Conservation (phyloP, 2,888 invertebrate genomes). For the Corythucha ciliata region DNA sequence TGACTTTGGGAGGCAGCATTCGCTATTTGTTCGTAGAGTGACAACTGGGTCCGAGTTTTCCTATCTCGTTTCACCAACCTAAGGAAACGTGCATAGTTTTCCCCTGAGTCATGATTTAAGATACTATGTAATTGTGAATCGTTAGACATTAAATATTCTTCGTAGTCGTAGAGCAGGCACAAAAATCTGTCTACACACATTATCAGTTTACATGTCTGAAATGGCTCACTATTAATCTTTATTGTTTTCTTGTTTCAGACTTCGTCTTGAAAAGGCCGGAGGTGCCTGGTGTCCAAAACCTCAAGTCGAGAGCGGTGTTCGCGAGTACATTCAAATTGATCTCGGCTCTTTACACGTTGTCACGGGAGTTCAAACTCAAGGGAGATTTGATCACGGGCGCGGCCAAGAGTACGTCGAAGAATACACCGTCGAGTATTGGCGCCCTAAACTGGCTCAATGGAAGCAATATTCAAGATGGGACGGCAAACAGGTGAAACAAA, state of each 20-base stretch:
- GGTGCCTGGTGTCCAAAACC: conserved; percentile 71
- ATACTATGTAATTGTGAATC: too few relatives aligned
- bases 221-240: too few relatives aligned
- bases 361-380: conserved; percentile 65
- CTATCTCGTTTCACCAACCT: too few relatives aligned
- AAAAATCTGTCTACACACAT: too few relatives aligned
- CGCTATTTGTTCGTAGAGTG: too few relatives aligned
- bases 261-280: conserved; percentile 57
- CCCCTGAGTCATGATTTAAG: too few relatives aligned
- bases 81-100: too few relatives aligned
- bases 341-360: conserved; percentile 53
- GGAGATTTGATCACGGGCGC: conserved; percentile 62
- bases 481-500: conserved; percentile 56
- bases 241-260: conserved; percentile 44
- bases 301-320: conserved; percentile 52
- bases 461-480: conserved; percentile 55
- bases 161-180: too few relatives aligned
- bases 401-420: conserved; percentile 66
- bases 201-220: too few relatives aligned
- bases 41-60: too few relatives aligned
- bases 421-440: conserved; percentile 59
- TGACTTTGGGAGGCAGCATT: too few relatives aligned
- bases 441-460: conserved; percentile 53
- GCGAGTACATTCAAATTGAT: conserved; percentile 60
- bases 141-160: too few relatives aligned